phyloP scores from a whole-genome alignment of 2,888 invertebrate genomes.

The Dascillus cervinus region DNA sequence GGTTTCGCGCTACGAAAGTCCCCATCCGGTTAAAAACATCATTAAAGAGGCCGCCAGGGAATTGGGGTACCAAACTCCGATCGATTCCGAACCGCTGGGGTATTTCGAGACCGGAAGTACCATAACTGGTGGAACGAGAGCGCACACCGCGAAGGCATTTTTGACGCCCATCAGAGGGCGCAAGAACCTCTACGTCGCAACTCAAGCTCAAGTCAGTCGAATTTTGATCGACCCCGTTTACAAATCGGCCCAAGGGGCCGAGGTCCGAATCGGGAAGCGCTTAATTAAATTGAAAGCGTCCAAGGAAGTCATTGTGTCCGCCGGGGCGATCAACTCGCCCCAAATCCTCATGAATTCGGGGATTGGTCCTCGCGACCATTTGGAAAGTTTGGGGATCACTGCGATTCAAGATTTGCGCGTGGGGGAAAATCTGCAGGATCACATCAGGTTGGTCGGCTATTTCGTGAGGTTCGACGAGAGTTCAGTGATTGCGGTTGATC shows the following conservation, averaged over 20 bases:
- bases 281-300: slow-evolving; percentile 46
- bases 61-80: no score
- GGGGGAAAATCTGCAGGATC: no score
- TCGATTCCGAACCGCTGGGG: slow-evolving; percentile 49
- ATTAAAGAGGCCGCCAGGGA: slow-evolving; percentile 13
- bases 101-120: slow-evolving; percentile 18
- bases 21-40: slow-evolving; percentile 7
- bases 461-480: no score
- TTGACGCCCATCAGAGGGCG: slow-evolving; percentile 42
- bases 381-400: no score
- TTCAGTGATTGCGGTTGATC: no score
- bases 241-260: slow-evolving; percentile 38
- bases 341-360: no score
- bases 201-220: slow-evolving; percentile 48
- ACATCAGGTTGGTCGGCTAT: no score
- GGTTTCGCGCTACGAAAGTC: slow-evolving; percentile 2
- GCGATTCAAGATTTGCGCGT: no score
- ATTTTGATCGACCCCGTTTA: slow-evolving; percentile 29
- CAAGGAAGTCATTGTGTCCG: slow-evolving; percentile 76
- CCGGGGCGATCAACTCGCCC: slow-evolving; percentile 84
- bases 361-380: no score
- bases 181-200: slow-evolving; percentile 51
- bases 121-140: slow-evolving; percentile 35
- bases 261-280: slow-evolving; percentile 30
- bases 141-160: slow-evolving; percentile 40